Evolutionary conservation across 2,888 invertebrate species (phyloP).

Genomic region (Phortica magna): DNA sequence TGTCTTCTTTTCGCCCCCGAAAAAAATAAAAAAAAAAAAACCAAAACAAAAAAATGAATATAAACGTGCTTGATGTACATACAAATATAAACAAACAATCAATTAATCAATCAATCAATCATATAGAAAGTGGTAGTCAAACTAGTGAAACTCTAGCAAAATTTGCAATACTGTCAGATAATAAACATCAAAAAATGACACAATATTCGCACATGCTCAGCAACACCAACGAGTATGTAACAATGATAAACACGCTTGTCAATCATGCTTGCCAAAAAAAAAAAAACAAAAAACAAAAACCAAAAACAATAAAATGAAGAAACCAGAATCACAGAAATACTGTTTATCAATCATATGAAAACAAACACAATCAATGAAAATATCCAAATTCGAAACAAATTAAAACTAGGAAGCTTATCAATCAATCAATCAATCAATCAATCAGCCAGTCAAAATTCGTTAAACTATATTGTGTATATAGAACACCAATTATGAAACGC

Average conservation of each 20-base stretch:
- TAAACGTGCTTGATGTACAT: too few relatives aligned
- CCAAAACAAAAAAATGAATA: too few relatives aligned
- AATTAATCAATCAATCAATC: conserved; percentile 32
- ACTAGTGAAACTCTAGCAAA: conserved; percentile 78
- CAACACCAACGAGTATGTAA: background rate
- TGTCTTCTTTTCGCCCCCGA: background rate
- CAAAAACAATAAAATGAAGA: conserved; percentile 35
- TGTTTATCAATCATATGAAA: conserved; percentile 45
- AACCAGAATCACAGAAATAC: background rate
- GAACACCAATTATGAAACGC: background rate
- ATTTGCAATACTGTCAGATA: conserved; percentile 74
- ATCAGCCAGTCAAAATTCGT: conserved; percentile 29
- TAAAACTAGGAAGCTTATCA: conserved; percentile 10
- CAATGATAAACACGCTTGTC: background rate
- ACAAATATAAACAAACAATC: background rate
- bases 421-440: conserved; percentile 33
- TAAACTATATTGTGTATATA: background rate
- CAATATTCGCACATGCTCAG: conserved; percentile 40
- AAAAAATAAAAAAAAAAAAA: background rate
- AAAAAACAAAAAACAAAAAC: conserved; percentile 27
- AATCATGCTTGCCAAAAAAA: conserved; percentile 15
- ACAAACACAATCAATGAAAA: conserved; percentile 46
- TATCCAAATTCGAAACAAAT: conserved; percentile 28
- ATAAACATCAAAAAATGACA: conserved; percentile 69
- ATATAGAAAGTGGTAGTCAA: conserved; percentile 77